Conservation (phyloP, 2,797 vertebrate genomes). For the Falco cherrug region DNA sequence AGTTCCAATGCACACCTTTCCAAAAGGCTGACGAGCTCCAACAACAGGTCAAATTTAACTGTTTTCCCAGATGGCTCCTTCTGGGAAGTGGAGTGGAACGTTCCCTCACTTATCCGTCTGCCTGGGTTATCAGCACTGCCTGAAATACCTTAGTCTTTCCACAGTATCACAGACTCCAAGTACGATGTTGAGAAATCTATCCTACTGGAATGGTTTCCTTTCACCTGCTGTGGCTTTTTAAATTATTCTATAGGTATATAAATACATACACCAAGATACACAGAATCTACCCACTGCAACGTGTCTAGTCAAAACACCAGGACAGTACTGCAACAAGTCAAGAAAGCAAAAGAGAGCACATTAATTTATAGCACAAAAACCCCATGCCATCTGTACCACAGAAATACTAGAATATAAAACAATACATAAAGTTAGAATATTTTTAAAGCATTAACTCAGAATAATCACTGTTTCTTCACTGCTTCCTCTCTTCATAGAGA, state of each 20-base stretch:
- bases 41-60: constrained; percentile 56
- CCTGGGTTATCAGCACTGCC: constrained; percentile 30
- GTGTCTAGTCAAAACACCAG: constrained; percentile 2
- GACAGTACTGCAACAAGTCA: neutral
- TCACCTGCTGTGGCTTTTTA: neutral
- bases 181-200: neutral
- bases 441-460: constrained; percentile 51
- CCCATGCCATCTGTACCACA: neutral
- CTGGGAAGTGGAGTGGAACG: constrained; percentile 55
- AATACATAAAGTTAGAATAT: neutral
- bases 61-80: constrained; percentile 56
- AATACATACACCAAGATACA: neutral
- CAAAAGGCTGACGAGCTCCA: constrained; percentile 49
- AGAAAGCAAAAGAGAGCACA: neutral
- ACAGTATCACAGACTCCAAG: constrained; percentile 10
- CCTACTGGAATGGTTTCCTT: neutral
- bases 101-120: constrained; percentile 38
- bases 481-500: constrained; percentile 13
- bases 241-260: neutral
- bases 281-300: neutral
- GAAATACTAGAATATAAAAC: neutral
- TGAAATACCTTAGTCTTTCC: constrained; percentile 8
- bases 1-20: constrained; percentile 36
- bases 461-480: constrained; percentile 54
- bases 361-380: constrained; percentile 5